phyloP scores from a whole-genome alignment of 1,140 invertebrate genomes.

The Rhysida immarginata region DNA sequence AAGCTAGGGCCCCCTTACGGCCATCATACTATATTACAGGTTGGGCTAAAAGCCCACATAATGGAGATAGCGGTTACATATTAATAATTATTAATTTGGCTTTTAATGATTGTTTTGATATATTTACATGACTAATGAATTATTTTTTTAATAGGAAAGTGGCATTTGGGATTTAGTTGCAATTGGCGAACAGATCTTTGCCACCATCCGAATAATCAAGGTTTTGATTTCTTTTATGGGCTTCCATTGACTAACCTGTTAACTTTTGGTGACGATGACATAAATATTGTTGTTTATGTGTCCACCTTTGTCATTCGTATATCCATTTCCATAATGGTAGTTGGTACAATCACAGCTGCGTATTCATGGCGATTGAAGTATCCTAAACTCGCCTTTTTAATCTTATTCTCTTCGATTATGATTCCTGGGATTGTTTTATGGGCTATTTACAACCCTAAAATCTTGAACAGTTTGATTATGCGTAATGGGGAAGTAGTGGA shows the following conservation, averaged over 20 bases:
- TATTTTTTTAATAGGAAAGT: constrained; percentile 27
- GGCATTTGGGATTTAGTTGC: constrained; percentile 32
- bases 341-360: not conserved
- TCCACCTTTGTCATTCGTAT: not conserved
- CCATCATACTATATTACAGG: no score
- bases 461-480: constrained; percentile 27
- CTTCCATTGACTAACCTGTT: constrained; percentile 30
- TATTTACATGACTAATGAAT: not conserved
- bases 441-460: constrained; percentile 13
- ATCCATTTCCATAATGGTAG: not conserved
- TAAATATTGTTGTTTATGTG: not conserved
- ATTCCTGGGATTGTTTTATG: not conserved
- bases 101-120: not conserved
- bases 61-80: no score
- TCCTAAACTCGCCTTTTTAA: not conserved
- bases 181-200: constrained; percentile 19
- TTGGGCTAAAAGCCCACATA: no score
- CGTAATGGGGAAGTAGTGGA: constrained; percentile 19
- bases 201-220: constrained; percentile 32
- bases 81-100: not conserved
- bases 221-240: constrained; percentile 36
- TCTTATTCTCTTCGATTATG: not conserved
- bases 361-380: not conserved
- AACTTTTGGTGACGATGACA: constrained; percentile 22
- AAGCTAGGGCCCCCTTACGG: no score